Conservation (phyloP, 2,113 vertebrate genomes). For the Corythaeola cristata region DNA sequence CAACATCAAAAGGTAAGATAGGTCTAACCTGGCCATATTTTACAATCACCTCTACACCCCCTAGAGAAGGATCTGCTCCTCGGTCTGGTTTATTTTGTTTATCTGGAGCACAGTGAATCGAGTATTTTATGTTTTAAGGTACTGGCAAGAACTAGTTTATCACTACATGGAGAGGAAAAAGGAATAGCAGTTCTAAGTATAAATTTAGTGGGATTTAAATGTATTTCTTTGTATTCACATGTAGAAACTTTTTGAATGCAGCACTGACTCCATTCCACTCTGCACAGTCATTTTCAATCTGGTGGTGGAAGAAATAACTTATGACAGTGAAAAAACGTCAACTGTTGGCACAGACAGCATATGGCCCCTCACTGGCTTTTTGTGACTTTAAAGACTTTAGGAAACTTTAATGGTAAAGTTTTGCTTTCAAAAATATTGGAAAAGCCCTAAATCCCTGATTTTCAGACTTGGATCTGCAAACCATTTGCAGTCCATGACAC, state of each 20-base stretch:
- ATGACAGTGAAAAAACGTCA: not conserved
- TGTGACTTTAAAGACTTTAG: not conserved
- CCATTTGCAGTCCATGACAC: not conserved
- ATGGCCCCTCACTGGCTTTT: not conserved
- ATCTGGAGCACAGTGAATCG: not conserved
- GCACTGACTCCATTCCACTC: not conserved
- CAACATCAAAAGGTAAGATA: not conserved
- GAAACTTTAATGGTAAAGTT: not conserved
- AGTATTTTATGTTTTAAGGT: not conserved
- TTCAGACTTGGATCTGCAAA: conserved; percentile 4
- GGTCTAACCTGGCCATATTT: not conserved
- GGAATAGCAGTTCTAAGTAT: not conserved
- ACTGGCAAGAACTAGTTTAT: not conserved
- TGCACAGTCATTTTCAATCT: not conserved
- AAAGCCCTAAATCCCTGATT: not conserved
- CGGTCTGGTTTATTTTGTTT: not conserved
- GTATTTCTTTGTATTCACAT: not conserved
- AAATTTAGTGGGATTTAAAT: not conserved
- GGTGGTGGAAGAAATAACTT: not conserved
- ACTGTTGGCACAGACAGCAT: not conserved
- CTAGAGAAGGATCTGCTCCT: not conserved
- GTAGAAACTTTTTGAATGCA: not conserved
- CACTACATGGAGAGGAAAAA: not conserved
- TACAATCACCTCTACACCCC: not conserved
- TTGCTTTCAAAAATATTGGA: not conserved